Percentiles rank a stretch among this genome's conserved stretches.
These are phyloP conservation scores for Gisinianus flammeolus DNA, from an alignment of 2,888 invertebrate species.

Conservation along the genomic window DNA sequence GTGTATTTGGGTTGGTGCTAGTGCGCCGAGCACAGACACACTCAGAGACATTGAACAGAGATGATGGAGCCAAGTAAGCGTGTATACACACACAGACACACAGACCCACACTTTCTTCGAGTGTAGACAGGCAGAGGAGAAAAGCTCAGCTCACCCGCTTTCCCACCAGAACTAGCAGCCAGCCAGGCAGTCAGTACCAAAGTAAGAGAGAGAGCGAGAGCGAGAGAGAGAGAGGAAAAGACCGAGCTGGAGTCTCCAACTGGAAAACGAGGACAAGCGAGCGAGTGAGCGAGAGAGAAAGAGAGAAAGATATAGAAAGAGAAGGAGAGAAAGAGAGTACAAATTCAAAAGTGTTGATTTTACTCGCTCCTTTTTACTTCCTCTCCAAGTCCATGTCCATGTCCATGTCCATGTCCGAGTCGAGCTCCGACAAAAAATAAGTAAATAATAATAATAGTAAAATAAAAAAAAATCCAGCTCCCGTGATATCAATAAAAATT, in stretches of 20 bases:
- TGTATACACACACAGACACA: not conserved
- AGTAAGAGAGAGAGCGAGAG: too few relatives aligned
- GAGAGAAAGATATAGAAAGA: not conserved
- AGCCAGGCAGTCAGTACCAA: not conserved
- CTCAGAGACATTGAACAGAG: not conserved
- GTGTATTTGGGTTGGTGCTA: too few relatives aligned
- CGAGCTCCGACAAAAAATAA: not conserved
- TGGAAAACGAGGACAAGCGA: not conserved
- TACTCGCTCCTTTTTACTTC: not conserved
- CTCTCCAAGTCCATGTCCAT: not conserved
- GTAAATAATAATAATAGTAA: not conserved
- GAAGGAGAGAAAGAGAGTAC: not conserved
- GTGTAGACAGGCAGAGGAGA: not conserved
- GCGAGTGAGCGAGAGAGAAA: not conserved
- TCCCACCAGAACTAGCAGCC: not conserved
- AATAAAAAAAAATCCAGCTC: not conserved
- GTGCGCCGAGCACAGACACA: not conserved
- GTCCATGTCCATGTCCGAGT: not conserved
- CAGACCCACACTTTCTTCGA: not conserved
- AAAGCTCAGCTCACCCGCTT: not conserved
- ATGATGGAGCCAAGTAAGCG: not conserved
- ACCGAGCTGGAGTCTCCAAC: not conserved
- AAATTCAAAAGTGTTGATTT: not conserved
- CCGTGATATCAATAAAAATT: not conserved
- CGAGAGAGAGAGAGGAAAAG: too few relatives aligned